Evolutionary conservation across 2,113 vertebrate genomes (phyloP), one percentile per base, ranked within the genome.

Genomic region (Rhinoderma darwinii): DNA sequence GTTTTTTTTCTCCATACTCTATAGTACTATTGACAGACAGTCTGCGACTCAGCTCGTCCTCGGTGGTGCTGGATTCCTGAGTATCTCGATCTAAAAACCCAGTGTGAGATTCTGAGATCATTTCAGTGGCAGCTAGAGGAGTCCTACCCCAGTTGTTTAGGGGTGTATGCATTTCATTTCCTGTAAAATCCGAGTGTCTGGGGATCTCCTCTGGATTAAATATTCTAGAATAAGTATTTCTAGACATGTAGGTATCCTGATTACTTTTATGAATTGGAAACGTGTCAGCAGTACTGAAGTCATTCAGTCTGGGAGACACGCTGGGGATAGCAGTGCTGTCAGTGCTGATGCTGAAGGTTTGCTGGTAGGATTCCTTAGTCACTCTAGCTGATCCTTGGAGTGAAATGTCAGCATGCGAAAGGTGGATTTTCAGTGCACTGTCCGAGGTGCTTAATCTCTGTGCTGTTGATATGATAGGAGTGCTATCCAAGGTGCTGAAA

Each of bases 1-100:
- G 94, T 89, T 96, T 96, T 92, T 98, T 96, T 92, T 96, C 97
- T 68, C 98, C 98, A 50, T 97, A 98, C 96, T 97, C 97, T 78
- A 96, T 95, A 86, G 97, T 95, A 92, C 96, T 95, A 93, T 94
- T 94, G 87, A 91, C 89, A 72, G 83, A 84, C 83, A 83, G 35
- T 76, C 90, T 83, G 50, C 91, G 91, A 89, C 90, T 84, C 86
- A 95, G 94, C 51, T 96, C 96, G 90, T 96, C 96, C 92, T 96
- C 96, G 86, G 95, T 93, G 90, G 96, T 96, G 93, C 97, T 96
- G 89, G 95, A 94, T 88, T 97, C 96, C 92, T 93, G 96, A 77
- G 90, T 93, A 76, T 96, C 95, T 88, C 89, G 90, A 90, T 95
- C 96, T 88, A 91, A 90, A 84, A 91, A 93, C 85, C 91, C 93